A percentile compares a stretch with the other conserved stretches of the same genome.
Conservation (phyloP, 2,888 invertebrate species). For the Aleiodes alternator region DNA sequence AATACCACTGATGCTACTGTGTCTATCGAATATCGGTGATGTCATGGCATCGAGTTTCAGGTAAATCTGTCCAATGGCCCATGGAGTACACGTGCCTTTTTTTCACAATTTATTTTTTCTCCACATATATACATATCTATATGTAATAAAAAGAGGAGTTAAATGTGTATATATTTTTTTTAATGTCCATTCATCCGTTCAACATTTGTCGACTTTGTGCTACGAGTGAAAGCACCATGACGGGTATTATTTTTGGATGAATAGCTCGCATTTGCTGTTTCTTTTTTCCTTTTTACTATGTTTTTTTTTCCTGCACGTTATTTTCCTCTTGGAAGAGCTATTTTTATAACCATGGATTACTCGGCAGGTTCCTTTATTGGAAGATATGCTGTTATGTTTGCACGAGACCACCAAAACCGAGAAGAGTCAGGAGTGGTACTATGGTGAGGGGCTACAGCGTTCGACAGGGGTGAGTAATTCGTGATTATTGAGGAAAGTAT, state of each 20-base stretch:
- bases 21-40: slow-evolving; percentile 95
- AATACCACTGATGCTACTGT: slow-evolving; percentile 95
- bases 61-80: slow-evolving; percentile 67
- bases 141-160: not conserved
- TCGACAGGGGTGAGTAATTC: slow-evolving; percentile 67
- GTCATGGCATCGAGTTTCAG: slow-evolving; percentile 95
- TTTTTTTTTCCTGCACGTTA: not conserved
- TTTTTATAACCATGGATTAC: slow-evolving; percentile 28
- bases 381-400: slow-evolving; percentile 93
- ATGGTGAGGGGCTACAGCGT: slow-evolving; percentile 69
- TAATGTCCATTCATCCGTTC: slow-evolving; percentile 27
- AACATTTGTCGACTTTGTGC: slow-evolving; percentile 26
- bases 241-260: slow-evolving; percentile 28
- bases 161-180: slow-evolving; percentile 5
- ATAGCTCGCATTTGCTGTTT: slow-evolving; percentile 35
- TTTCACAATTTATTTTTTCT: slow-evolving; percentile 7
- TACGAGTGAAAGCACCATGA: slow-evolving; percentile 27
- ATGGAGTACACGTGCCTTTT: slow-evolving; percentile 20
- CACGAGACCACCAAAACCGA: slow-evolving; percentile 84
- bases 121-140: slow-evolving; percentile 8
- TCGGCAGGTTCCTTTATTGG: slow-evolving; percentile 90
- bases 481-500: not conserved
- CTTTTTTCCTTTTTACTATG: not conserved
- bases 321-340: slow-evolving; percentile 24
- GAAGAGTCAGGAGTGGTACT: slow-evolving; percentile 68